Percentiles rank a stretch among this genome's conserved stretches.
Evolutionary conservation across 1,140 invertebrate genomes (phyloP).

Genomic region (Drosophila pseudoananassae): DNA sequence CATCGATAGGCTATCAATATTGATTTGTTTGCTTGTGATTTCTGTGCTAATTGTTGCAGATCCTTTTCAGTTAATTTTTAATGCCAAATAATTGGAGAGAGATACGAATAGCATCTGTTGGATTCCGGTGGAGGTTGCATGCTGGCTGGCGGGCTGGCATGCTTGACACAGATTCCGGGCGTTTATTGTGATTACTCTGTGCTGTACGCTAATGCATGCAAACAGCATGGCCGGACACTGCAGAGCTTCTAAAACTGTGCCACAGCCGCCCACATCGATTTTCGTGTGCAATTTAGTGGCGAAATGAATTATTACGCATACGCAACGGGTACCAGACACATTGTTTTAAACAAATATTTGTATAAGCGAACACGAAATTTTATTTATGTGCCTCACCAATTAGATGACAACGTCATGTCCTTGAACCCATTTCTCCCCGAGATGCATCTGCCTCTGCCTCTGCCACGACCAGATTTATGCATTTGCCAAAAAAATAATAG

Average conservation of each 20-base stretch:
- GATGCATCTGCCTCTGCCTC: slow-evolving; percentile 6
- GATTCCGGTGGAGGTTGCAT: slow-evolving; percentile 2
- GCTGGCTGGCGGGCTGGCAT: slow-evolving; percentile 5
- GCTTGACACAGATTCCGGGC: slow-evolving; percentile 61
- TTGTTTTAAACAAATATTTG: slow-evolving; percentile 33
- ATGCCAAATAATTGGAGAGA: too few relatives aligned
- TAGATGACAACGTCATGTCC: slow-evolving; percentile 42
- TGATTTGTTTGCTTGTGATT: neutral
- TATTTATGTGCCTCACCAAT: slow-evolving; percentile 46
- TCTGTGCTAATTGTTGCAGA: neutral
- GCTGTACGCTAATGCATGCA: slow-evolving; percentile 22
- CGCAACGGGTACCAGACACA: slow-evolving; percentile 37
- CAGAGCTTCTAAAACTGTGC: slow-evolving; percentile 50
- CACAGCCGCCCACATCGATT: slow-evolving; percentile 43
- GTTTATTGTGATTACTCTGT: slow-evolving; percentile 58
- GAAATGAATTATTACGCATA: slow-evolving; percentile 64
- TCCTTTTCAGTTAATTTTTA: neutral
- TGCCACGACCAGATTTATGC: slow-evolving; percentile 6
- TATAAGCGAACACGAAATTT: slow-evolving; percentile 17
- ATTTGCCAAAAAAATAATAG: neutral
- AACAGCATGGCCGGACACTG: slow-evolving; percentile 30
- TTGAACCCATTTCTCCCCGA: slow-evolving; percentile 34
- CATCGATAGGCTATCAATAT: slow-evolving; percentile 4
- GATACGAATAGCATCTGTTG: neutral
- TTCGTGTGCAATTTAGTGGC: neutral